Percentiles rank a stretch among this genome's conserved stretches.
Evolutionary conservation across 2,888 invertebrate genomes (phyloP).

Genomic region (Dilophus febrilis): DNA sequence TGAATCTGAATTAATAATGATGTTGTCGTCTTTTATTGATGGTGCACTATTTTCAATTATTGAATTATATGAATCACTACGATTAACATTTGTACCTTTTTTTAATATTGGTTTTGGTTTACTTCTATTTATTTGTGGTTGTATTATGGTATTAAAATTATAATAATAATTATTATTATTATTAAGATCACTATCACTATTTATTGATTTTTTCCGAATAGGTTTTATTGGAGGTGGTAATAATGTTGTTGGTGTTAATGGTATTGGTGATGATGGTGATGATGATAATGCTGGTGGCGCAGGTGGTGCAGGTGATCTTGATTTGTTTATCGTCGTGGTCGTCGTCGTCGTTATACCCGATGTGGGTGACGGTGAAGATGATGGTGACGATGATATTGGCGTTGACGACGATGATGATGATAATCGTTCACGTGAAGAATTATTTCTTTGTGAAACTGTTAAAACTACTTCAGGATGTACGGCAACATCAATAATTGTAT

Average conservation of each 20-base stretch:
- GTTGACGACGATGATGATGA: background rate
- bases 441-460: slow-evolving; percentile 14
- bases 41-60: too few species aligned
- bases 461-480: slow-evolving; percentile 22
- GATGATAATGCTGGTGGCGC: background rate
- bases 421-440: too few species aligned
- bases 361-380: too few species aligned
- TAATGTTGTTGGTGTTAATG: too few species aligned
- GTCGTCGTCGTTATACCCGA: background rate
- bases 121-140: background rate
- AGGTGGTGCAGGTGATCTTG: background rate
- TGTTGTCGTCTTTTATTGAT: too few species aligned
- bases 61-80: background rate
- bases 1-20: too few species aligned
- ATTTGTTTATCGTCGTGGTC: background rate
- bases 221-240: too few species aligned
- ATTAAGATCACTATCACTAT: too few species aligned
- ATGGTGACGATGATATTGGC: background rate
- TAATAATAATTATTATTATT: too few species aligned
- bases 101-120: background rate
- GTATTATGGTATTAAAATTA: too few species aligned
- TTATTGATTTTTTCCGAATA: too few species aligned
- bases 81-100: background rate
- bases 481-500: slow-evolving; percentile 18
- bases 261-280: background rate